These are phyloP conservation scores for Haliaeetus leucogaster DNA, from an alignment of 2,113 vertebrate genomes.

Conservation along the genomic window DNA sequence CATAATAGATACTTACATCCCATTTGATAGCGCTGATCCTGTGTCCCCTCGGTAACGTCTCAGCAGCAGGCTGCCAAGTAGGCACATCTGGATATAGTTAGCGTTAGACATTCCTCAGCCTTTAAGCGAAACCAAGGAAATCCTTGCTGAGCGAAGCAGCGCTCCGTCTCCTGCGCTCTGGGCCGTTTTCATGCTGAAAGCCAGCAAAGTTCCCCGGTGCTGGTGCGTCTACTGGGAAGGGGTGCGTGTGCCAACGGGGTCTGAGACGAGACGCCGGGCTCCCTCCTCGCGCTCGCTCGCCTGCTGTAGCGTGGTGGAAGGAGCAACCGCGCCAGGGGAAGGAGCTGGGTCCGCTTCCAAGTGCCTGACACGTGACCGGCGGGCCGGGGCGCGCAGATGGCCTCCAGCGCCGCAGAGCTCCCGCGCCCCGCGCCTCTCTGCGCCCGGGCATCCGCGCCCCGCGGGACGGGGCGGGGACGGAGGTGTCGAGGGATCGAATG, in stretches of 20 bases:
- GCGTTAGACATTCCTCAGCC: slow-evolving; percentile 31
- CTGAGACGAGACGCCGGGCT: fast-evolving
- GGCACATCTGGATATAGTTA: slow-evolving; percentile 64
- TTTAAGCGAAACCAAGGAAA: neutral
- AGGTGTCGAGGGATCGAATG: fast-evolving
- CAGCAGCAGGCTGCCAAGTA: slow-evolving; percentile 20
- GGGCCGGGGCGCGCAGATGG: neutral
- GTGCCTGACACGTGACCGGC: neutral
- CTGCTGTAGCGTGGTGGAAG: neutral
- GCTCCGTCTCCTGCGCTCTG: neutral
- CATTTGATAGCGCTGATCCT: neutral
- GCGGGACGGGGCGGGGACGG: fast-evolving
- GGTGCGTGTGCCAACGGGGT: fast-evolving
- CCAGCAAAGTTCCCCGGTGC: neutral
- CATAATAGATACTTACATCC: slow-evolving; percentile 13
- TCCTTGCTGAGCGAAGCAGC: neutral
- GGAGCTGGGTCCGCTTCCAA: neutral
- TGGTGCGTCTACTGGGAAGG: fast-evolving
- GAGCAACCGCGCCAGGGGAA: neutral
- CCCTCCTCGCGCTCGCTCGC: neutral
- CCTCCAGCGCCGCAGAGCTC: neutral
- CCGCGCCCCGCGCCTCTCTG: neutral
- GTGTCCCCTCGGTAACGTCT: neutral
- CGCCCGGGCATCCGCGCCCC: neutral
- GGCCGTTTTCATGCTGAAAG: neutral